These are phyloP conservation scores for Chrysoperla carnea DNA, from an alignment of 1,140 invertebrate species.

Conservation along the genomic window DNA sequence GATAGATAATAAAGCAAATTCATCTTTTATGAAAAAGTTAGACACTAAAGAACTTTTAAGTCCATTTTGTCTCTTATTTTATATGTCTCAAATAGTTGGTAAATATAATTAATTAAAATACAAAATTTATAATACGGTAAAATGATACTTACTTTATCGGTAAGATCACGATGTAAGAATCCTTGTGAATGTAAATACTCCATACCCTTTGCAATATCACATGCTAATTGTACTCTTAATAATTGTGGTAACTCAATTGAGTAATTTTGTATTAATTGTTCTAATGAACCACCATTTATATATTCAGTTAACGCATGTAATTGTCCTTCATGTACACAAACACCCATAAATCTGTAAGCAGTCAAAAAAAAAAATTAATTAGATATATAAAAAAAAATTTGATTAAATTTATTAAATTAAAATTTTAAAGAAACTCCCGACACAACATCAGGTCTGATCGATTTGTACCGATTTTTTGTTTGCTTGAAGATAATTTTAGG, in stretches of 20 bases:
- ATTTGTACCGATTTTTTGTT: too few species aligned
- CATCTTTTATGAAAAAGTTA: too few species aligned
- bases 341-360: constrained; percentile 74
- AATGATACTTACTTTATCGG: constrained; percentile 72
- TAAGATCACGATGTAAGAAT: constrained; percentile 89
- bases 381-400: background rate
- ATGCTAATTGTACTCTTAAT: constrained; percentile 61
- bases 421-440: too few species aligned
- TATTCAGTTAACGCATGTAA: constrained; percentile 89
- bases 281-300: constrained; percentile 84
- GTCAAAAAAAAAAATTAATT: constrained; percentile 7
- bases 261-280: constrained; percentile 65
- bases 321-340: constrained; percentile 92
- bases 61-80: too few species aligned
- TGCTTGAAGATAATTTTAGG: too few species aligned
- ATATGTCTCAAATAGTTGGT: too few species aligned
- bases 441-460: too few species aligned
- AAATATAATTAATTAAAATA: too few species aligned
- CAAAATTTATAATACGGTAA: too few species aligned
- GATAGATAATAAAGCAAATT: too few species aligned
- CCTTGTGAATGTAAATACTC: constrained; percentile 78
- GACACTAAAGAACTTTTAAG: too few species aligned
- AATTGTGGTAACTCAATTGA: constrained; percentile 59
- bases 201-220: constrained; percentile 80
- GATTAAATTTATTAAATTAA: too few species aligned